Percentiles rank a stretch among this genome's conserved stretches.
phyloP scores from a whole-genome alignment of 2,113 vertebrate species.

The Xiphorhynchus elegans region DNA sequence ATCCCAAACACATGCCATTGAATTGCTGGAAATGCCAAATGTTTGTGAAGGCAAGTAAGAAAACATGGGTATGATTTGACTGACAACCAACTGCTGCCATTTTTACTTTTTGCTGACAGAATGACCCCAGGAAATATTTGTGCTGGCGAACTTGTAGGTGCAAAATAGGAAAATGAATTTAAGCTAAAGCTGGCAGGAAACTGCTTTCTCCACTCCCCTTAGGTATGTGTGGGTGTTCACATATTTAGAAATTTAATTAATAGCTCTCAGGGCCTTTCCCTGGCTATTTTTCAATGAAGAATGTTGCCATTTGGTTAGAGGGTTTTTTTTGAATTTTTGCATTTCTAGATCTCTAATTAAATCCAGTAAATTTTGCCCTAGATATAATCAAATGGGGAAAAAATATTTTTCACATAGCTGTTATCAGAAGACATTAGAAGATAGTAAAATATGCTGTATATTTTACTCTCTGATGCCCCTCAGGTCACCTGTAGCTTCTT shows the following conservation, averaged over 20 bases:
- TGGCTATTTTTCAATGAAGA: conserved; percentile 37
- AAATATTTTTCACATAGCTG: neutral
- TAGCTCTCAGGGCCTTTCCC: conserved; percentile 48
- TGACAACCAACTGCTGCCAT: conserved; percentile 62
- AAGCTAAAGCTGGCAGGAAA: conserved; percentile 42
- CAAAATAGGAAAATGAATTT: conserved; percentile 34
- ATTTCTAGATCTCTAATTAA: conserved; percentile 9
- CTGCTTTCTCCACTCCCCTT: neutral
- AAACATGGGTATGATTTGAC: conserved; percentile 56
- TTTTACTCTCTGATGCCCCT: neutral
- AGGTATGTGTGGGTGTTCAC: conserved; percentile 62
- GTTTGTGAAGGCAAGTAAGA: conserved; percentile 49
- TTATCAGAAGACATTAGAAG: neutral
- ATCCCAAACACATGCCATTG: neutral
- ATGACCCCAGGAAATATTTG: conserved; percentile 62
- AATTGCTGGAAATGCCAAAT: conserved; percentile 40
- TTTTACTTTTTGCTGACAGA: conserved; percentile 39
- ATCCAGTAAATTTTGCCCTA: neutral
- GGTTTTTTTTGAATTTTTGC: neutral
- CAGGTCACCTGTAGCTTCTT: neutral
- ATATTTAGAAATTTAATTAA: conserved; percentile 69
- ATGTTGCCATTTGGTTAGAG: neutral
- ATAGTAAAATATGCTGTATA: neutral
- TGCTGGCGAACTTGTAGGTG: conserved; percentile 25
- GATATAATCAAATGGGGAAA: neutral